phyloP scores from a whole-genome alignment of 2,888 invertebrate species.

The Xanthia togata region DNA sequence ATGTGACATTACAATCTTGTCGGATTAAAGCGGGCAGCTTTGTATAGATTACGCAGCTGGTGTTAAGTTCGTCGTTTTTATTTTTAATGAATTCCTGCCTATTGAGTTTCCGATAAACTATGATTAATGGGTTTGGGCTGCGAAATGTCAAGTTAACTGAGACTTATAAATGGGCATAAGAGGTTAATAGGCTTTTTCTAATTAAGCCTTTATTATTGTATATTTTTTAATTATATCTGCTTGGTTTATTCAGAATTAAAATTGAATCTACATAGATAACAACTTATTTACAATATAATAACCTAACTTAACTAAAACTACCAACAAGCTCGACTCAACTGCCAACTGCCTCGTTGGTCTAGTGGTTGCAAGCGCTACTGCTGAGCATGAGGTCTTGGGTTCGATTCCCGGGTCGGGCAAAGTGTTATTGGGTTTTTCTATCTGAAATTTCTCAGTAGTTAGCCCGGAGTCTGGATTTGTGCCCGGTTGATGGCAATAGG shows the following conservation, averaged over 20 bases:
- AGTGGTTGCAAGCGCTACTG: too few species aligned
- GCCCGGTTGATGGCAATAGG: too few species aligned
- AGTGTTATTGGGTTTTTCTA: too few species aligned
- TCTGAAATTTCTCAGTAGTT: too few species aligned
- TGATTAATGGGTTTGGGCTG: slow-evolving; percentile 56
- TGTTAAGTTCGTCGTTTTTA: slow-evolving; percentile 63
- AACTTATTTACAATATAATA: too few species aligned
- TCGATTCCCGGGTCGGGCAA: too few species aligned
- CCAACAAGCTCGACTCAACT: too few species aligned
- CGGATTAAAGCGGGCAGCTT: slow-evolving; percentile 65
- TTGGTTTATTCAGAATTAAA: not conserved
- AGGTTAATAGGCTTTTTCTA: slow-evolving; percentile 25
- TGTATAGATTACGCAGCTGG: slow-evolving; percentile 62
- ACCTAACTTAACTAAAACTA: not conserved
- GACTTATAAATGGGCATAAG: slow-evolving; percentile 31
- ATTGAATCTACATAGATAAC: not conserved
- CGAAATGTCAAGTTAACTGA: slow-evolving; percentile 39
- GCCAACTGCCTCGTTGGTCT: too few species aligned
- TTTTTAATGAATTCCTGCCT: slow-evolving; percentile 62
- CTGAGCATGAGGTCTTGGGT: too few species aligned
- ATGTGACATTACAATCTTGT: slow-evolving; percentile 69
- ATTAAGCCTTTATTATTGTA: too few species aligned
- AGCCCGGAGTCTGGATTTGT: too few species aligned
- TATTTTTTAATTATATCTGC: not conserved
- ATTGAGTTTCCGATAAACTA: slow-evolving; percentile 59